Base-by-base conservation (phyloP, 2,888 invertebrate species). In the Dolomedes plantarius region DNA sequence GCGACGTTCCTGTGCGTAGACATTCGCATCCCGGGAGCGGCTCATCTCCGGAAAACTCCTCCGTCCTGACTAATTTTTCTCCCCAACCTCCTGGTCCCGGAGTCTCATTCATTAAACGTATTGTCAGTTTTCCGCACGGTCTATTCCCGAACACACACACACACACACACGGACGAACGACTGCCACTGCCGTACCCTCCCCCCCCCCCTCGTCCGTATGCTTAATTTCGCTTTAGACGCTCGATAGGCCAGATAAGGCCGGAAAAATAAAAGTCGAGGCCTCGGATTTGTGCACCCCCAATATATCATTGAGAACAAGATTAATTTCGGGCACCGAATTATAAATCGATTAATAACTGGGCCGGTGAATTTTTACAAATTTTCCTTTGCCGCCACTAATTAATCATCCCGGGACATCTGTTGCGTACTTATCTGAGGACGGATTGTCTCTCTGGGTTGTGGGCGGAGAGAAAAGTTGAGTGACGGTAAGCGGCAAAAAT, bases 301-400 rank as follows among this genome's bases (percentile, higher is more conserved):
- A 83, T 83, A 83, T 83, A 83, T 83, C 83, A 83, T 83, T 77
- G 83, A 2, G 83, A 76, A 83, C 83, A 83, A 83, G 83, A 83
- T 83, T 83, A 83, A 83, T 83, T 83, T 83, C 56, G 72, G 83
- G 83, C 71, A 83, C 83, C 83, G 83, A 83, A 83, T 83, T 83
- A 83, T 83, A 83, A 83, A 83, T 83, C 83, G 83, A 83, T 83
- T 83, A 83, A 83, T 83, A 83, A 83, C 83, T 77, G 64, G 65
- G 83, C 77, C 83, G 83, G 77, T 67, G 50, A 67, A 83, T 83
- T 83, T 83, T 83, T 83, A 83, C 83, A 77, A 83, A 83, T 83
- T 83, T 83, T 83, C 83, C 83, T 83, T 83, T 83, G 73, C 76
- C 39, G 32, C 67, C 29, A 68, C 77, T 83, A 83, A 83, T 83